Conservation (phyloP, 2,113 vertebrate species). For the Astur gentilis region DNA sequence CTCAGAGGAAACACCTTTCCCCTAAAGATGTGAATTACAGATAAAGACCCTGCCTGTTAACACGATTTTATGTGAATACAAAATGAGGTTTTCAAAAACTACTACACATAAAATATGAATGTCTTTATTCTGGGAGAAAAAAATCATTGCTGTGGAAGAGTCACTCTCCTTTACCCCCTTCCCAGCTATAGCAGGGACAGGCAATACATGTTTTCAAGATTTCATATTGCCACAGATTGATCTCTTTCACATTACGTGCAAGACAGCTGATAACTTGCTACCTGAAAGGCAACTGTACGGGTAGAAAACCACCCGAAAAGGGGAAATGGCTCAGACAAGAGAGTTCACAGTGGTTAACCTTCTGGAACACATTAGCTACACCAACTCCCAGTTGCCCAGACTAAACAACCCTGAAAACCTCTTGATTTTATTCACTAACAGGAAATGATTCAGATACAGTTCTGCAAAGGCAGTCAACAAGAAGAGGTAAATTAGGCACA, state of each 20-base stretch:
- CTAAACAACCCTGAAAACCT: conserved; percentile 64
- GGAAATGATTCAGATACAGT: conserved; percentile 66
- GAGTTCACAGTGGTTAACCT: conserved; percentile 63
- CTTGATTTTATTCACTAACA: conserved; percentile 59
- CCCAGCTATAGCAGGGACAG: neutral
- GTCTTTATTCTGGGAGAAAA: neutral
- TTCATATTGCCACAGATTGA: neutral
- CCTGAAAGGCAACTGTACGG: neutral
- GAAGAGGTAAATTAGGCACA: conserved; percentile 35
- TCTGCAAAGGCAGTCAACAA: conserved; percentile 55
- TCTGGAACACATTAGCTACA: conserved; percentile 63
- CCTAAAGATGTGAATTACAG: conserved; percentile 9
- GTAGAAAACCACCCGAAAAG: conserved; percentile 28
- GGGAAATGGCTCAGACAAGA: conserved; percentile 60
- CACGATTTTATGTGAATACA: conserved; percentile 13
- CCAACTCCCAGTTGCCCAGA: conserved; percentile 67
- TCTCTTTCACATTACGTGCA: neutral
- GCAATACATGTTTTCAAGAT: neutral
- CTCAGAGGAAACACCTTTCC: neutral
- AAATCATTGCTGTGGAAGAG: neutral
- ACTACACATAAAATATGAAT: neutral
- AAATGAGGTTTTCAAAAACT: conserved; percentile 45
- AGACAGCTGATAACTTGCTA: conserved; percentile 44
- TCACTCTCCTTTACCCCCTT: neutral
- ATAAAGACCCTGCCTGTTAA: neutral